Evolutionary conservation across 1,140 invertebrate genomes (phyloP), one percentile per base, ranked within the genome.

Genomic region (Sitophilus oryzae): DNA sequence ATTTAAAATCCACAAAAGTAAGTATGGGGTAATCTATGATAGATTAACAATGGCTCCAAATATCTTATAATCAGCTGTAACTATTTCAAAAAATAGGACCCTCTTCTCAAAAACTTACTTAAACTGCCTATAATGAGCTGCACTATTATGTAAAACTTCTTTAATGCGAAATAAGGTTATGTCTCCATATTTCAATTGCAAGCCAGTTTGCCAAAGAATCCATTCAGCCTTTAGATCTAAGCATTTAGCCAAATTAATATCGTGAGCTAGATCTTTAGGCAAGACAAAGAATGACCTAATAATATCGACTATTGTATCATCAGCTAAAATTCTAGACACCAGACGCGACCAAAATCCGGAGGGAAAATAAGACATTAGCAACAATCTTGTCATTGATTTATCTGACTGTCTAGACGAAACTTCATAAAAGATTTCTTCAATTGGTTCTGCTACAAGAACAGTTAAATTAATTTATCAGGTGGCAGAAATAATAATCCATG

Each of bases 301-400:
- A n/a, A 91, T 89, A 52, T 90, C 86, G 1, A 89, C 81, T 19
- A 94, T 84, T 9, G 84, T 79, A 59, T 93, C 87, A 71, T 98
- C 95, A 0, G 92, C 92, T 19, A 98, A 72, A 42, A 98, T 84
- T 16, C 95, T 75, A 0, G 93, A 93, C 10, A 96, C 92, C 2
- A 99, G 77, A 8, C 96, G 76, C 0, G 95, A 91, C 96, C 96
- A 98, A 73, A 99, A 99, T 0, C 96, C 96, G 60, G 90, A 91
- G 0, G 96, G 96, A 69, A 98, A 92, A 73, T 98, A 99, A 0
- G 94, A 94, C 81, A 98, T 89, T 1, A 94, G 73, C 2, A 94
- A 72, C 20, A 94, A 72, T 6, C 92, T 73, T 0, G 82, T 79
- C 8, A 88, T 78, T 0, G 80, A 65, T 59, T 67, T 61, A n/a